These are phyloP conservation scores for Scaptodrosophila latifasciaeformis DNA, from an alignment of 2,888 invertebrate species.

Conservation along the genomic window DNA sequence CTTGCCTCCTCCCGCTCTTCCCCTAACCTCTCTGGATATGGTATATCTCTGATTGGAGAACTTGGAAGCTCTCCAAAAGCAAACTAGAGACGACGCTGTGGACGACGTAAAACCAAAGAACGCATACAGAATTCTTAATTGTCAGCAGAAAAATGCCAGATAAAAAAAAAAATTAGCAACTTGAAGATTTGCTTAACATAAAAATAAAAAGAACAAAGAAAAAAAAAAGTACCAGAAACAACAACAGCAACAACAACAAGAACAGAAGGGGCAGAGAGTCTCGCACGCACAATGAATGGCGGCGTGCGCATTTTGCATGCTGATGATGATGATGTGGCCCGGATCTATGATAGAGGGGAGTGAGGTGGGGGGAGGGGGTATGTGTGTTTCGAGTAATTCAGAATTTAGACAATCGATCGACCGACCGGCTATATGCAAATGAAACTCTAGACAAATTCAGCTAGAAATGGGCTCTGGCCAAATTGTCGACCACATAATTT, in stretches of 20 bases:
- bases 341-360: conserved; percentile 16
- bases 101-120: no score
- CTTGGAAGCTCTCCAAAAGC: no score
- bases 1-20: background rate
- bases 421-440: no score
- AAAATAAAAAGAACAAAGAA: conserved; percentile 36
- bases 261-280: background rate
- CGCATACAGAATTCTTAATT: conserved; percentile 33
- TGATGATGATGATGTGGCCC: conserved; percentile 30
- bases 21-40: background rate
- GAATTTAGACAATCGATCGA: no score
- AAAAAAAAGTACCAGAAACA: conserved; percentile 29
- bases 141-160: no score
- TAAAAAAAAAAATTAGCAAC: conserved; percentile 34
- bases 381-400: no score
- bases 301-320: conserved; percentile 37
- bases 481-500: no score
- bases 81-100: no score
- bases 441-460: no score
- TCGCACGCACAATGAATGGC: background rate
- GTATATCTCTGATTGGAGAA: no score
- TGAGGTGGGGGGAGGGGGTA: conserved; percentile 1
- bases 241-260: conserved; percentile 1
- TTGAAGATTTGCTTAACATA: conserved; percentile 35
- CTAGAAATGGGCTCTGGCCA: no score